These are phyloP conservation scores for Chitala chitala DNA, from an alignment of 2,113 vertebrate genomes.

Conservation along the genomic window DNA sequence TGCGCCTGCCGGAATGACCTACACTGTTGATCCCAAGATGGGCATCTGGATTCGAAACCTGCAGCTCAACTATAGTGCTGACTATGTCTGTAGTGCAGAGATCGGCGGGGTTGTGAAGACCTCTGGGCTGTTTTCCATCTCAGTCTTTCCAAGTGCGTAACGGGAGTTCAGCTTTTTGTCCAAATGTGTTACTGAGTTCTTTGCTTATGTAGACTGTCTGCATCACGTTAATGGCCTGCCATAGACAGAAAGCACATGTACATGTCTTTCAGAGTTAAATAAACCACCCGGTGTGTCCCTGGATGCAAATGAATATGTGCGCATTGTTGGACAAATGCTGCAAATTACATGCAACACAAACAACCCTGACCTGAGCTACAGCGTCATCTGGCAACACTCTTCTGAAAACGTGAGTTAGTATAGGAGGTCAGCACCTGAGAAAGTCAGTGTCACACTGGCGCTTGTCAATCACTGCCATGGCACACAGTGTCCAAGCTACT, in stretches of 20 bases:
- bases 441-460: not conserved
- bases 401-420: constrained; percentile 43
- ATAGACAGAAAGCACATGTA: not conserved
- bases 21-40: constrained; percentile 40
- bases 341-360: constrained; percentile 59
- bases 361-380: constrained; percentile 39
- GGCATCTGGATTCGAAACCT: constrained; percentile 65
- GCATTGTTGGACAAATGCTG: constrained; percentile 71
- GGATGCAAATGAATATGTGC: constrained; percentile 46
- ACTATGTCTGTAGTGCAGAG: constrained; percentile 61
- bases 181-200: not conserved
- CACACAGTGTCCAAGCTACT: no score
- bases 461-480: not conserved
- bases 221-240: not conserved
- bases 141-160: constrained; percentile 61
- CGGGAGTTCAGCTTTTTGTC: not conserved
- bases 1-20: constrained; percentile 43
- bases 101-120: constrained; percentile 32
- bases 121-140: constrained; percentile 50
- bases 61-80: constrained; percentile 38
- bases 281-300: constrained; percentile 37
- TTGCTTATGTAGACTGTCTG: not conserved
- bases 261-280: constrained; percentile 17
- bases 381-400: constrained; percentile 52
- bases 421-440: constrained; percentile 15